Evolutionary conservation across 1,140 invertebrate genomes (phyloP).

Genomic region (Musca vetustissima): DNA sequence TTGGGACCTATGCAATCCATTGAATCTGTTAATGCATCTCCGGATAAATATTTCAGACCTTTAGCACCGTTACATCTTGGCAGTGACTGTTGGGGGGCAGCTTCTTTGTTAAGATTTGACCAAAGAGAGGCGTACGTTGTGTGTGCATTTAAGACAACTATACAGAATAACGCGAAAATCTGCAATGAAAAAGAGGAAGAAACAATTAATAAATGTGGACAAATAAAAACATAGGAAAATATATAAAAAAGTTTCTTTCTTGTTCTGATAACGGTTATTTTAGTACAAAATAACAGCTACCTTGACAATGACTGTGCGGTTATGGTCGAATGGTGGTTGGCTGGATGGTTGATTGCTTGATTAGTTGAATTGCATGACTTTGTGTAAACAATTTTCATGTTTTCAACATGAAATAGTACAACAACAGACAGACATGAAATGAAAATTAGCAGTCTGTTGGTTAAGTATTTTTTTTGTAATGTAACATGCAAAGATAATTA

Average conservation of each 20-base stretch:
- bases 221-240: no score
- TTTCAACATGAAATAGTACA: neutral
- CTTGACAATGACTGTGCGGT: neutral
- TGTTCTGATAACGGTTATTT: constrained; percentile 14
- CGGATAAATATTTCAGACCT: constrained; percentile 79
- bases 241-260: neutral
- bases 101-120: constrained; percentile 28
- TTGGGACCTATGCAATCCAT: constrained; percentile 77
- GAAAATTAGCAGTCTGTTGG: neutral
- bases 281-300: constrained; percentile 13
- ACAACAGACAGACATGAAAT: neutral
- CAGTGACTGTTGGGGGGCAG: no score
- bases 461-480: neutral
- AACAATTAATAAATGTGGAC: constrained; percentile 11
- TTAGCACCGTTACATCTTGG: constrained; percentile 61
- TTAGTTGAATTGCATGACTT: constrained; percentile 11
- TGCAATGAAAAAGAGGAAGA: constrained; percentile 26
- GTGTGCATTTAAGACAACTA: constrained; percentile 44
- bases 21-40: constrained; percentile 77
- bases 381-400: neutral
- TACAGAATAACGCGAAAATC: constrained; percentile 43
- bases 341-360: no score
- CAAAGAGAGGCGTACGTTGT: constrained; percentile 45
- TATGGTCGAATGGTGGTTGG: no score
- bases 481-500: neutral